Percentiles rank a stretch among this genome's conserved stretches.
Evolutionary conservation across 2,888 invertebrate species (phyloP).

Genomic region (Dasysyrphus albostriatus): DNA sequence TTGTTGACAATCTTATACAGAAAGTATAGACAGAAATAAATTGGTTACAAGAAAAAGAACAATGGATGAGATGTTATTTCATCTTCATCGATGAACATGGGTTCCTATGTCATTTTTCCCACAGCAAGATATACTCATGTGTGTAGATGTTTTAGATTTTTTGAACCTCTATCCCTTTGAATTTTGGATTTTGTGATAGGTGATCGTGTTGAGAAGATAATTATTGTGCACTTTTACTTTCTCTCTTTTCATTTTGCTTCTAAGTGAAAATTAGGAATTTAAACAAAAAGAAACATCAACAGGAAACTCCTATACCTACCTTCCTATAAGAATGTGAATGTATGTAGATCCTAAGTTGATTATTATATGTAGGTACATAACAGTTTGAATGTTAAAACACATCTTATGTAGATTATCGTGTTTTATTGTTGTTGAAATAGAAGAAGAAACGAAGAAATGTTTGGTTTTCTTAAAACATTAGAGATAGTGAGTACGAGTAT

Average conservation of each 20-base stretch:
- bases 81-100: constrained; percentile 47
- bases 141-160: constrained; percentile 22
- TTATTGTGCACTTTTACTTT: constrained; percentile 53
- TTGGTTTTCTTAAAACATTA: too few species aligned
- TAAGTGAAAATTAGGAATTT: background rate
- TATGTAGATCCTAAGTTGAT: background rate
- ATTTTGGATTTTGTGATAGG: constrained; percentile 45
- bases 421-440: too few species aligned
- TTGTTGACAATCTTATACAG: constrained; percentile 64
- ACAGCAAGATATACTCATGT: constrained; percentile 68
- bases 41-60: constrained; percentile 66
- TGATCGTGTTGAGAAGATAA: constrained; percentile 68
- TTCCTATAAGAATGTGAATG: background rate
- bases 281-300: background rate
- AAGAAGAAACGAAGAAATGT: too few species aligned
- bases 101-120: constrained; percentile 65
- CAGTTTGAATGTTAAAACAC: too few species aligned
- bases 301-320: background rate
- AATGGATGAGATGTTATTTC: constrained; percentile 71
- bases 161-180: constrained; percentile 9
- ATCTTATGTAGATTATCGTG: too few species aligned
- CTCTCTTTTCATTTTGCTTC: background rate
- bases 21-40: constrained; percentile 67
- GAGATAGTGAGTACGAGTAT: too few species aligned
- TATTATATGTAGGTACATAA: too few species aligned